phyloP scores from a whole-genome alignment of 2,888 invertebrate genomes.

The Eupithecia dodoneata region DNA sequence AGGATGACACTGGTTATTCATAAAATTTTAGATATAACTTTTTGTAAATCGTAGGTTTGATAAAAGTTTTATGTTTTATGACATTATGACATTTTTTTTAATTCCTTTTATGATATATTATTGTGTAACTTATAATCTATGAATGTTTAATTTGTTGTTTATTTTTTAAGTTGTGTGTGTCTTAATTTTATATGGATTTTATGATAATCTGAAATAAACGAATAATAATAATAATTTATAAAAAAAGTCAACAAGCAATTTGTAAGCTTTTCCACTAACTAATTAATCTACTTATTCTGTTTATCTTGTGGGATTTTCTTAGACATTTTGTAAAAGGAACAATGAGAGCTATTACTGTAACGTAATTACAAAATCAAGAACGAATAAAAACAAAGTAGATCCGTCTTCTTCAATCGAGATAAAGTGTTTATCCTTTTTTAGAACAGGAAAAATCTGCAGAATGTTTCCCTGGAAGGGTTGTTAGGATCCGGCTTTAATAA shows the following conservation, averaged over 20 bases:
- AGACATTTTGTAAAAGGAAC: not conserved
- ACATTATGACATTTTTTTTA: too few relatives aligned
- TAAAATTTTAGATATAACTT: not conserved
- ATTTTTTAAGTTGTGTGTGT: too few relatives aligned
- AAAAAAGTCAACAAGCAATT: too few relatives aligned
- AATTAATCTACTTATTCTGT: not conserved
- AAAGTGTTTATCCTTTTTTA: slow-evolving; percentile 54
- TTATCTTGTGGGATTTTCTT: not conserved
- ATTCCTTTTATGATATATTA: too few relatives aligned
- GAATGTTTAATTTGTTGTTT: too few relatives aligned
- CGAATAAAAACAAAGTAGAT: slow-evolving; percentile 15
- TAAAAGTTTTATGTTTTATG: too few relatives aligned
- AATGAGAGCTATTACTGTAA: slow-evolving; percentile 16
- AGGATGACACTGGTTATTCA: not conserved
- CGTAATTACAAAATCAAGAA: slow-evolving; percentile 14
- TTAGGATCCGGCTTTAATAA: not conserved
- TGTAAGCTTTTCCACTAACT: not conserved
- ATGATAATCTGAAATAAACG: too few relatives aligned
- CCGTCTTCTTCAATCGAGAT: slow-evolving; percentile 38
- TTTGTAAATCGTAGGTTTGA: not conserved
- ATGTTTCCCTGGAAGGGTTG: slow-evolving; percentile 15
- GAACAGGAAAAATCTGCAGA: slow-evolving; percentile 53
- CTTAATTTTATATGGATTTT: too few relatives aligned
- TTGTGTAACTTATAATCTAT: too few relatives aligned
- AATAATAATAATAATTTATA: too few relatives aligned